Base-by-base conservation (phyloP, 2,888 invertebrate genomes). In the Bruchidius siliquastri region DNA sequence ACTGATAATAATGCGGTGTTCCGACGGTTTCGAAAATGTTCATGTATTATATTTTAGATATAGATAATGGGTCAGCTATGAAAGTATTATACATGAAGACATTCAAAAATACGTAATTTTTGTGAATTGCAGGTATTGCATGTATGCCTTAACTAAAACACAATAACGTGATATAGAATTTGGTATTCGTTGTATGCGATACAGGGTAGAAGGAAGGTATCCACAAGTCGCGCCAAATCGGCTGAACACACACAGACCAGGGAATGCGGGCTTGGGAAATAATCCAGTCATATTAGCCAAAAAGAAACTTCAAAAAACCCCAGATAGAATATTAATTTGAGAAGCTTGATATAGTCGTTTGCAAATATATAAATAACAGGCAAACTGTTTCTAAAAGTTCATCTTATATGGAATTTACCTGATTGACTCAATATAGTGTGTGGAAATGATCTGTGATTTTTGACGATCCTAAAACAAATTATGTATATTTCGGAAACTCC, bases 131-230 rank as follows among this genome's bases (percentile, higher is more conserved):
- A 49, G 18, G 18, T 49, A 49, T 49, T 13, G 49, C 49, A 18
- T n/a, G n/a, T n/a, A 49, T 13, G 6, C 18, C 13, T 13, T 49
- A 49, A 49, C 49, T 18, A 49, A 49, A 49, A 49, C 49, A 49
- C 49, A 49, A 49, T 13, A 49, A 49, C 49, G 49, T 49, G 49
- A 79, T 76, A 77, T 72, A 79, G 76, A 82, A 80, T 80, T 81
- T 81, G 80, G 80, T 78, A 77, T 85, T 85, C 85, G 85, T 85
- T 85, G 85, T 85, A 84, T 84, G 49, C 49, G 49, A 49, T 13
- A 49, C 49, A 13, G 49, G 49, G 49, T 49, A 49, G 49, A 49
- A 49, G 49, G 49, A 49, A 49, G 49, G 18, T 49, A 18, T 49
- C 81, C 80, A 79, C 79, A 79, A 79, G 73, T 74, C 77, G 72